Evolutionary conservation across 1,140 invertebrate species (phyloP), one percentile per base, ranked within the genome.

Genomic region (Drosophila mayri): DNA sequence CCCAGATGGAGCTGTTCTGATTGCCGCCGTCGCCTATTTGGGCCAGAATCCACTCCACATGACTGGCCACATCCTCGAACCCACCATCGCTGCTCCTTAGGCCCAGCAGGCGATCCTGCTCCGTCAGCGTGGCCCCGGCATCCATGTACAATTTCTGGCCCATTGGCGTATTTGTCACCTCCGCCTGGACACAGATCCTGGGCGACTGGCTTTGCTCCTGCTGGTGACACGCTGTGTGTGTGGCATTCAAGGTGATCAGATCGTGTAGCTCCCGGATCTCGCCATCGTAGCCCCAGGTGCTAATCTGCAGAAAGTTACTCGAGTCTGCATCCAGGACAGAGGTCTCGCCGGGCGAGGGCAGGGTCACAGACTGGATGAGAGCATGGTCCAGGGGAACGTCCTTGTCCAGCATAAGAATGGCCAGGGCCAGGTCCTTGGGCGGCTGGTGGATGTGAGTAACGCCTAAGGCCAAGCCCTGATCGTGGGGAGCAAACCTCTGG

Each of bases 1-100:
- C 91, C 88, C 88, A 92, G 4, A 92, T 22, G 9, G 85, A 77
- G 46, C 91, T 91, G 30, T 92, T 92, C 32, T 87, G 80, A 47
- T 91, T 84, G 35, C 54, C 35, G 5, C 91, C 91, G 32, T 92
- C 83, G 1, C 88, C 88, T 12, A 82, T 85, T 11, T 76, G 32
- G 0, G 67, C 41, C 8, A 57, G 38, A 9, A 92, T 87, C 91
- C 91, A 92, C 11, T 90, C 68, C 38, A 79, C 75, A 63, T 92
- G 91, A 12, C 59, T 77, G 55, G 81, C 76, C n/a, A 92, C 85
- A 32, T 90, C 81, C 25, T 86, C 77, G 20, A 84, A 92, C 1
- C 40, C 54, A 5, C 44, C 62, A 7, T 68, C 62, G 2, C 25
- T 28, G 20, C 64, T 75, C n/a, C 57, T 64, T 41, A 66, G 30